phyloP scores from a whole-genome alignment of 35 echinoderm and acorn worm species.

The Strongylocentrotus purpuratus region DNA sequence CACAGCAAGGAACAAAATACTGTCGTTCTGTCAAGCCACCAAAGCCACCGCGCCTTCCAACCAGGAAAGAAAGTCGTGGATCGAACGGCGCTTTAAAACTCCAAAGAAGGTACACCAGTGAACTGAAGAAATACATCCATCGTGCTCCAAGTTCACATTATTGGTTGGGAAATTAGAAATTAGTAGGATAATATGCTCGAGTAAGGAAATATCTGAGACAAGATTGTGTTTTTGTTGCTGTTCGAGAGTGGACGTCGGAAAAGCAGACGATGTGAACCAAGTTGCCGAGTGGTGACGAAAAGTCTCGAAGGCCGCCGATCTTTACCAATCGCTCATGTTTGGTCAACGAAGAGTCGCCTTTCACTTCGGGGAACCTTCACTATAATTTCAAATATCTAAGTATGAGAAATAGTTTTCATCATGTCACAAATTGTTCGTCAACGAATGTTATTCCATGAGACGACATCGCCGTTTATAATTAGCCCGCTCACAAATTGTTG shows the following conservation, averaged over 20 bases:
- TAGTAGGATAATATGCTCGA: neutral
- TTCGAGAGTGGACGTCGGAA: neutral
- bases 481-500: neutral
- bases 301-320: neutral
- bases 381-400: neutral
- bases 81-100: neutral
- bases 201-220: neutral
- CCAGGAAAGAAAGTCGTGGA: neutral
- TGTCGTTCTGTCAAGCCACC: neutral
- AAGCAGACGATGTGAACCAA: neutral
- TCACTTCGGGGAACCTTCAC: neutral
- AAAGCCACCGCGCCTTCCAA: neutral
- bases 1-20: neutral
- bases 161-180: neutral
- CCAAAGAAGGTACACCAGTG: neutral
- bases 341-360: neutral
- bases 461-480: neutral
- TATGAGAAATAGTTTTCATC: neutral
- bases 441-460: neutral
- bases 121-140: neutral
- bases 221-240: constrained; percentile 7
- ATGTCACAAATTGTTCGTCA: neutral
- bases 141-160: neutral
- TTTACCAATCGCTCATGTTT: neutral
- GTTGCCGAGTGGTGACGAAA: neutral